Evolutionary conservation across 35 echinoderm and acorn worm species (phyloP).

Genomic region (Apostichopus californicus): DNA sequence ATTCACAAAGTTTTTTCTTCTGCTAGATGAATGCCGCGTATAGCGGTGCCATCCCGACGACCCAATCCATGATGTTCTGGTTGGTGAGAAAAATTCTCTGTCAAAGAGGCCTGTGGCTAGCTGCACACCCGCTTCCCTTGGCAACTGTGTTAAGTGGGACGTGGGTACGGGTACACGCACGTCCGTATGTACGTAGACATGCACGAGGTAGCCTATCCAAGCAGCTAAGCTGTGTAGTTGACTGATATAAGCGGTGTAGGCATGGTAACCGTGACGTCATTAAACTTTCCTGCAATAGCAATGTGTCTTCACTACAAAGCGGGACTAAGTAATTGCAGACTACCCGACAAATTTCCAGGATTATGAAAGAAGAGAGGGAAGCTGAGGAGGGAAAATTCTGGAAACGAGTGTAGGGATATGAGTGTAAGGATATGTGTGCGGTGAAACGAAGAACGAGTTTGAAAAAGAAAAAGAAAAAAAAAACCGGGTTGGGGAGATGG

Average conservation of each 20-base stretch:
- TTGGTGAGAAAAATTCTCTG: slow-evolving; percentile 19
- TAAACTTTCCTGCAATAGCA: neutral
- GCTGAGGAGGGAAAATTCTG: no score
- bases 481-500: no score
- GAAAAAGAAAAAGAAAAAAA: no score
- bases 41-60: slow-evolving; percentile 1
- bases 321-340: no score
- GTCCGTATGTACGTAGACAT: neutral
- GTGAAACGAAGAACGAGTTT: no score
- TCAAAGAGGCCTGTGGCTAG: neutral
- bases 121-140: neutral
- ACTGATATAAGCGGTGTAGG: neutral
- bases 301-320: no score
- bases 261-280: slow-evolving; percentile 7
- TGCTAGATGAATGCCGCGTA: neutral
- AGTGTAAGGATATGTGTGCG: no score
- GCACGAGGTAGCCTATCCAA: neutral
- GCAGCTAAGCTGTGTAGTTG: no score
- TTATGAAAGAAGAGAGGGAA: no score
- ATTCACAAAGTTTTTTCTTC: slow-evolving; percentile 21
- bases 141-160: neutral
- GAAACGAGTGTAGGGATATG: no score
- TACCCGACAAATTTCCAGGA: no score
- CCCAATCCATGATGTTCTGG: slow-evolving; percentile 47
- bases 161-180: neutral